A percentile compares a stretch with the other conserved stretches of the same genome.
Evolutionary conservation across 2,797 vertebrate genomes (phyloP).

Genomic region (Pipistrellus nathusii): DNA sequence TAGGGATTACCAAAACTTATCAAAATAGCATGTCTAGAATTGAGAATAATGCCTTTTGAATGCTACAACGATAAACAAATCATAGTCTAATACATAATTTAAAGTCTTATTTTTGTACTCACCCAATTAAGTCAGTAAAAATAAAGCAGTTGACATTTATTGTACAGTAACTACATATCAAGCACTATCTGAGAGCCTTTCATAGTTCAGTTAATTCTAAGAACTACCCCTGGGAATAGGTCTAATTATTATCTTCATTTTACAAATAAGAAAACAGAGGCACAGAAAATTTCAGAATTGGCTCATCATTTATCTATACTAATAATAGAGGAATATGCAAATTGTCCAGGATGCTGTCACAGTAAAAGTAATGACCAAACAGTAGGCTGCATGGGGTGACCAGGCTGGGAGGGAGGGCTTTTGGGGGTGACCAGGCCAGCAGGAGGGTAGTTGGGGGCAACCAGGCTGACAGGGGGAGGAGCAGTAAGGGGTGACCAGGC

Average conservation of each 20-base stretch:
- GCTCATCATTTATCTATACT: neutral
- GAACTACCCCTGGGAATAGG: neutral
- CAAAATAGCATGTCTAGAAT: constrained; percentile 32
- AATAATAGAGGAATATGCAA: no score
- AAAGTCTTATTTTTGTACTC: neutral
- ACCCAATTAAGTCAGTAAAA: constrained; percentile 20
- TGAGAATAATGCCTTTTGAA: constrained; percentile 14
- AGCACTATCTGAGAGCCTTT: neutral
- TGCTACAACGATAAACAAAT: neutral
- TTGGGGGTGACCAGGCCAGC: no score
- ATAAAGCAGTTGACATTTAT: constrained; percentile 39
- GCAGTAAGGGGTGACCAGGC: no score
- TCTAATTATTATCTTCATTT: neutral
- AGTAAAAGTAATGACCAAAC: no score
- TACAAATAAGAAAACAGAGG: neutral
- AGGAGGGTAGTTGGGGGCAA: no score
- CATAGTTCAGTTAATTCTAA: constrained; percentile 45
- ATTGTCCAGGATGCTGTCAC: no score
- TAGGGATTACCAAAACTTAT: neutral
- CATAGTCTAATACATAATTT: neutral
- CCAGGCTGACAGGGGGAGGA: no score
- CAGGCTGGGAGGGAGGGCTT: no score
- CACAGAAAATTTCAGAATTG: neutral
- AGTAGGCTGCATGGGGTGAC: no score
- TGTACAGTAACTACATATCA: neutral